Evolutionary conservation across 2,113 vertebrate species (phyloP).

Genomic region (Petrocephalus microphthalmus): DNA sequence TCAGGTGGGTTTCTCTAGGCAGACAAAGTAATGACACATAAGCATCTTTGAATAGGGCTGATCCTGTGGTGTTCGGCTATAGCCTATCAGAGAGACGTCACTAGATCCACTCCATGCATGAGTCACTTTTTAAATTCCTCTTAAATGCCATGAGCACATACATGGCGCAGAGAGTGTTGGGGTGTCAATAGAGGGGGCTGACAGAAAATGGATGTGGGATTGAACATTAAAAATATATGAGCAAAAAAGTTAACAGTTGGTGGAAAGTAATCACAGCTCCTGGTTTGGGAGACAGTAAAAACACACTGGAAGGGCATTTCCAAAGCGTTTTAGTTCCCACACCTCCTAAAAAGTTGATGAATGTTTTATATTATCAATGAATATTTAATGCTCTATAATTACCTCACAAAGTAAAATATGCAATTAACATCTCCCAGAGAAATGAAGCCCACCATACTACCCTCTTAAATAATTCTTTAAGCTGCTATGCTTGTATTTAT

Average conservation of each 20-base stretch:
- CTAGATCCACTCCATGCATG: background rate
- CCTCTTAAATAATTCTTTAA: background rate
- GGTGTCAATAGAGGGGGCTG: background rate
- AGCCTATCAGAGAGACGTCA: background rate
- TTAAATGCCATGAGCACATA: background rate
- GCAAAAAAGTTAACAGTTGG: slow-evolving; percentile 18
- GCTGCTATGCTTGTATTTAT: slow-evolving; percentile 4
- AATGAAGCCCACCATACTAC: background rate
- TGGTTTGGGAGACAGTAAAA: background rate
- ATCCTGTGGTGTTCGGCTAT: background rate
- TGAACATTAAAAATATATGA: slow-evolving; percentile 16
- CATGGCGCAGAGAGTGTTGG: background rate
- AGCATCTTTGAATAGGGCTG: background rate
- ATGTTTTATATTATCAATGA: slow-evolving; percentile 14
- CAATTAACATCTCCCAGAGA: background rate
- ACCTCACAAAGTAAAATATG: slow-evolving; percentile 18
- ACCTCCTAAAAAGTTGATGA: slow-evolving; percentile 5
- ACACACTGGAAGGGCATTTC: background rate
- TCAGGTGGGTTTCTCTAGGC: background rate
- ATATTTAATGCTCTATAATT: slow-evolving; percentile 25
- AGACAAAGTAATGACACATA: background rate
- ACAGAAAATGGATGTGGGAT: background rate
- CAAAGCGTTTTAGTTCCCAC: background rate
- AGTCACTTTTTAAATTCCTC: background rate
- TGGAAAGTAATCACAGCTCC: background rate